These are phyloP conservation scores for Eustalomyia histrio DNA, from an alignment of 2,888 invertebrate genomes.

Conservation along the genomic window DNA sequence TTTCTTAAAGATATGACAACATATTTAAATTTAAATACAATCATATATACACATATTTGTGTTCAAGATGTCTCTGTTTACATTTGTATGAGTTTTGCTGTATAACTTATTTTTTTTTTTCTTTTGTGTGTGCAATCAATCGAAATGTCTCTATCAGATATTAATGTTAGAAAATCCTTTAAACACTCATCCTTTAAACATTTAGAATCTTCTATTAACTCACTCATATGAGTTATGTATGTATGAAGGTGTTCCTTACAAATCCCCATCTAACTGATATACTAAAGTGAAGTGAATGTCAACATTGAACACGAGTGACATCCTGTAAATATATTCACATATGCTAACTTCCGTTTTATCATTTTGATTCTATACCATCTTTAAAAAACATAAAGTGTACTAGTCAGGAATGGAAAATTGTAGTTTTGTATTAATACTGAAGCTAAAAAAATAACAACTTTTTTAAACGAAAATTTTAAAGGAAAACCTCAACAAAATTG, in stretches of 20 bases:
- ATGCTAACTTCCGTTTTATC: constrained; percentile 28
- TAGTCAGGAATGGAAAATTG: too few species aligned
- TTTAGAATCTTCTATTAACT: constrained; percentile 24
- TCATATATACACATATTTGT: constrained; percentile 21
- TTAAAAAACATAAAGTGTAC: neutral
- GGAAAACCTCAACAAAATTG: too few species aligned
- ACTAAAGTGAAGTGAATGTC: constrained; percentile 33
- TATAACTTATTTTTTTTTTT: constrained; percentile 14
- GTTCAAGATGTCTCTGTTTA: constrained; percentile 22
- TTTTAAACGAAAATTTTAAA: too few species aligned
- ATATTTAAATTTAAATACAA: constrained; percentile 1
- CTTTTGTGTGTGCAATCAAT: constrained; percentile 16
- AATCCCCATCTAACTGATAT: constrained; percentile 2
- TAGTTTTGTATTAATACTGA: too few species aligned
- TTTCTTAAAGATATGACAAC: neutral
- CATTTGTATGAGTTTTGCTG: neutral
- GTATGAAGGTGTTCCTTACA: neutral
- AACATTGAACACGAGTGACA: constrained; percentile 40
- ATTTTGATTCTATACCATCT: constrained; percentile 8
- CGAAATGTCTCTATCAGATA: constrained; percentile 45
- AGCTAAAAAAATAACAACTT: too few species aligned
- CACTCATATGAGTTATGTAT: neutral
- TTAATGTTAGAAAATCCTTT: constrained; percentile 12
- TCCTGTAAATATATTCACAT: constrained; percentile 35
- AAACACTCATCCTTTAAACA: constrained; percentile 2